phyloP scores from a whole-genome alignment of 2,888 invertebrate species.

The Heliconius ismenius region DNA sequence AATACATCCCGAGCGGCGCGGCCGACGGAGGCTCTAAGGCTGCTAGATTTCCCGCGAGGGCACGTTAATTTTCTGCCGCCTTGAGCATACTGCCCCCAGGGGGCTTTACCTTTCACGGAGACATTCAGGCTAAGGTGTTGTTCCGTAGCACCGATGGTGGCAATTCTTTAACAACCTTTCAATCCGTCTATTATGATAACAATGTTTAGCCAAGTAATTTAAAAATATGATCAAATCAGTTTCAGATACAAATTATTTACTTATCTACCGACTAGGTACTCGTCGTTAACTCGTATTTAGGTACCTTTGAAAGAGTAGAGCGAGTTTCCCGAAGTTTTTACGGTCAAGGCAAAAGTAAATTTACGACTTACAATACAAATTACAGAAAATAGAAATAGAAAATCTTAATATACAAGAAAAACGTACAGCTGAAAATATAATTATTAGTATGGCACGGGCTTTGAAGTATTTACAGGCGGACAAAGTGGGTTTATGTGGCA shows the following conservation, averaged over 20 bases:
- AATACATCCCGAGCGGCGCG: conserved; percentile 74
- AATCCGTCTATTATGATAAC: background rate
- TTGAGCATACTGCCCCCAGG: conserved; percentile 87
- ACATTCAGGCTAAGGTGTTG: conserved; percentile 81
- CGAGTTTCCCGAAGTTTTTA: background rate
- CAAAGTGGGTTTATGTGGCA: no score
- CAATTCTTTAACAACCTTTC: conserved; percentile 54
- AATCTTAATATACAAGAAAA: no score
- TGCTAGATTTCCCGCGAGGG: conserved; percentile 85
- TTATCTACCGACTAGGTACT: background rate
- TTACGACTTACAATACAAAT: background rate
- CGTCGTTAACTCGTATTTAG: background rate
- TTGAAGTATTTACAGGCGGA: no score
- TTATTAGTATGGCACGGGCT: no score
- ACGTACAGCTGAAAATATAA: no score
- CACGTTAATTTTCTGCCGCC: conserved; percentile 90
- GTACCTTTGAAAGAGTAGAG: background rate
- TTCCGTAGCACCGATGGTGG: conserved; percentile 75
- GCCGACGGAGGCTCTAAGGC: conserved; percentile 67
- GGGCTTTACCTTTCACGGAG: conserved; percentile 80
- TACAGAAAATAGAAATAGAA: background rate
- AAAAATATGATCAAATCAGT: background rate
- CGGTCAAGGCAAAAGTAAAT: background rate
- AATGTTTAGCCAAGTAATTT: background rate
- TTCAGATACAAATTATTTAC: background rate